Percentiles rank a stretch among this genome's conserved stretches.
Evolutionary conservation across 1,140 invertebrate species (phyloP).

Genomic region (Cotesia vestalis): DNA sequence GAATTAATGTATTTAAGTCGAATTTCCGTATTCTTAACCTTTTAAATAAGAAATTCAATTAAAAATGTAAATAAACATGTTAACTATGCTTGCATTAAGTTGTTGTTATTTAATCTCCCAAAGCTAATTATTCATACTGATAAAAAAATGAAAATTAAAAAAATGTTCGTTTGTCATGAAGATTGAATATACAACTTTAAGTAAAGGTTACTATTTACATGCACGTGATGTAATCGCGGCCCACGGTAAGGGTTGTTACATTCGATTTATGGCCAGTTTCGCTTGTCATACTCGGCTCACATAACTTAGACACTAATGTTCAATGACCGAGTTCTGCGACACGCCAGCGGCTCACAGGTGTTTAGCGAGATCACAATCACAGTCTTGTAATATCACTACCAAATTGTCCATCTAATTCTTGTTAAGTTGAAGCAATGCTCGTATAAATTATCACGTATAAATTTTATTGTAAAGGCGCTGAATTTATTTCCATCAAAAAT

Average conservation of each 20-base stretch:
- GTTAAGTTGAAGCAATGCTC: conserved; percentile 18
- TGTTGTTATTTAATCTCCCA: too few species aligned
- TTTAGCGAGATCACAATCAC: conserved; percentile 32
- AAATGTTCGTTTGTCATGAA: too few species aligned
- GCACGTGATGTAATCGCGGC: neutral
- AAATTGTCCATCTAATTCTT: conserved; percentile 31
- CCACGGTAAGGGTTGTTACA: conserved; percentile 31
- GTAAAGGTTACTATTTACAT: neutral
- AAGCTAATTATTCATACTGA: too few species aligned
- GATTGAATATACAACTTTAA: neutral
- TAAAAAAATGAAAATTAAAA: too few species aligned
- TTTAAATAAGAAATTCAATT: too few species aligned
- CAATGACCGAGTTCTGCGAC: conserved; percentile 22
- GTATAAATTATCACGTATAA: neutral
- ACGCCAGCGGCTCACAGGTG: conserved; percentile 30
- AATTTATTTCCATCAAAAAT: too few species aligned
- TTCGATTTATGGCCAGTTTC: conserved; percentile 36
- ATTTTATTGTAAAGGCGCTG: too few species aligned
- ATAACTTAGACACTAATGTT: conserved; percentile 40
- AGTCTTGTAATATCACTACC: conserved; percentile 28
- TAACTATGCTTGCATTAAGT: too few species aligned
- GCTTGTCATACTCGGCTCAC: conserved; percentile 28
- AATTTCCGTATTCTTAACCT: too few species aligned
- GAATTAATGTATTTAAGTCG: too few species aligned
- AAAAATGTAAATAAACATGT: too few species aligned